Evolutionary conservation across 1,140 invertebrate species (phyloP).

Genomic region (Cotesia typhae): DNA sequence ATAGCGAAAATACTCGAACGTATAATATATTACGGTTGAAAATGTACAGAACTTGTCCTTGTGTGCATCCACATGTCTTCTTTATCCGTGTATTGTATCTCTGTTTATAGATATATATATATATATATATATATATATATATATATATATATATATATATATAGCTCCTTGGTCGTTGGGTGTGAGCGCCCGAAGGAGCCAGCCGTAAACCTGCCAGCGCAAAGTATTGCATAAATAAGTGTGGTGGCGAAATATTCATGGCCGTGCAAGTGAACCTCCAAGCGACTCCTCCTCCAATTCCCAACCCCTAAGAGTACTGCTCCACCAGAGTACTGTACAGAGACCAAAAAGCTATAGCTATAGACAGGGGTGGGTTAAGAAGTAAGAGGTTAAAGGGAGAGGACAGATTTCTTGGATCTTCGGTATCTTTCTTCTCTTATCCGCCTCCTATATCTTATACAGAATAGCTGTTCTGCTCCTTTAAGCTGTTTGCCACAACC

Average conservation of each 20-base stretch:
- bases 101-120: slow-evolving; percentile 15
- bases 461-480: too few relatives aligned
- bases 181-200: slow-evolving; percentile 43
- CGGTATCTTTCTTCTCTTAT: background rate
- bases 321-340: background rate
- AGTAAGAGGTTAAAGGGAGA: slow-evolving; percentile 2
- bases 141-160: slow-evolving; percentile 16
- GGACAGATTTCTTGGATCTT: background rate
- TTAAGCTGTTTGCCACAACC: too few relatives aligned
- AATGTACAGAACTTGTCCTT: background rate
- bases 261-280: slow-evolving; percentile 49
- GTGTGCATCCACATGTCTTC: slow-evolving; percentile 36
- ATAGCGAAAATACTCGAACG: slow-evolving; percentile 59
- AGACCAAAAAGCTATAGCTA: too few relatives aligned
- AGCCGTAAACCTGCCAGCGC: slow-evolving; percentile 63
- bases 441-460: background rate
- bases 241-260: slow-evolving; percentile 65
- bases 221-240: slow-evolving; percentile 67
- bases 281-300: slow-evolving; percentile 24
- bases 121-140: too few relatives aligned
- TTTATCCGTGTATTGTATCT: slow-evolving; percentile 46
- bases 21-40: slow-evolving; percentile 57
- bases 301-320: too few relatives aligned
- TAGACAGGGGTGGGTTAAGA: background rate
- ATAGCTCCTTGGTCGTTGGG: slow-evolving; percentile 35